Evolutionary conservation across 2,113 vertebrate genomes (phyloP).

Genomic region (Macquaria australasica): DNA sequence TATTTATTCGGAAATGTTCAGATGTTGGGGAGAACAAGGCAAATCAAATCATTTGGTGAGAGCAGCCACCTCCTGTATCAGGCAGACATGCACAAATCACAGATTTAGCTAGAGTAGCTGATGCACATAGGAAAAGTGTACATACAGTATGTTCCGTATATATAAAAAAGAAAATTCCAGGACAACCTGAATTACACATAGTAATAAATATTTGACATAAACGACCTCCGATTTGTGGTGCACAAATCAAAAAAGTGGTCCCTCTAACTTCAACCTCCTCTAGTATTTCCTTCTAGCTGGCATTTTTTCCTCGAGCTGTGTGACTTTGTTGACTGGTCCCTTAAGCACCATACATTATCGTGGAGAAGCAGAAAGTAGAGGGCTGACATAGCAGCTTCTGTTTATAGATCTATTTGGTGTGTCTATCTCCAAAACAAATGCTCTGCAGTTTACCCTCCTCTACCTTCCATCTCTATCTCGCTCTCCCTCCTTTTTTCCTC

Average conservation of each 20-base stretch:
- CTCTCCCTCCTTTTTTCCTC: conserved; percentile 32
- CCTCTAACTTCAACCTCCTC: not conserved
- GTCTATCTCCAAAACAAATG: conserved; percentile 69
- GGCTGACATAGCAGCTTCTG: conserved; percentile 57
- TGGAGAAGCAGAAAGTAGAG: conserved; percentile 34
- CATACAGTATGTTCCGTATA: not conserved
- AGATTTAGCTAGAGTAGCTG: not conserved
- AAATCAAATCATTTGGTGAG: not conserved
- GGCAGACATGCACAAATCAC: not conserved
- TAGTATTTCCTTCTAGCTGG: conserved; percentile 7
- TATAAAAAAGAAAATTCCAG: not conserved
- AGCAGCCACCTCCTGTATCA: not conserved
- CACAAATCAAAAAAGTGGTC: not conserved
- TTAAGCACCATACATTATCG: conserved; percentile 53
- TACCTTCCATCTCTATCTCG: conserved; percentile 44
- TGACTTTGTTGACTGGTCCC: conserved; percentile 59
- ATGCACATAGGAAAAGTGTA: not conserved
- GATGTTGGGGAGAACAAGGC: not conserved
- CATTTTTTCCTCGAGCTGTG: conserved; percentile 26
- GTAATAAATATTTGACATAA: not conserved
- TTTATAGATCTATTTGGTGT: conserved; percentile 63
- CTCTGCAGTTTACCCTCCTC: conserved; percentile 48
- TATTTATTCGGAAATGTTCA: not conserved
- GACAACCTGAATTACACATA: not conserved
- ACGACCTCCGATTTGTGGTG: not conserved